phyloP scores from a whole-genome alignment of 2,113 vertebrate genomes.

The Acanthisitta chloris region DNA sequence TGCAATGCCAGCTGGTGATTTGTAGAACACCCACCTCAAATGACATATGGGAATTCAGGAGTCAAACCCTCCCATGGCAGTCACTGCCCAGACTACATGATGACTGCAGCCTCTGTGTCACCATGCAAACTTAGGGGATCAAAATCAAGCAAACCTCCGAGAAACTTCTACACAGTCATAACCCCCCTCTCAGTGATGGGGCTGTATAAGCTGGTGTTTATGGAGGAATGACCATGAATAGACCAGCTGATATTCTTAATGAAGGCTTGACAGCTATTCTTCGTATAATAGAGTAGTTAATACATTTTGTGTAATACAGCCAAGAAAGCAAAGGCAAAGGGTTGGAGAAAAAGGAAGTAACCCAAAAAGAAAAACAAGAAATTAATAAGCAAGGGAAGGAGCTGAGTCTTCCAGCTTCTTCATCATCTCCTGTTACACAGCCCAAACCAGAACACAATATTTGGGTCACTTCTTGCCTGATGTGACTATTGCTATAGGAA shows the following conservation, averaged over 20 bases:
- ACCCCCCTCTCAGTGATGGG: not conserved
- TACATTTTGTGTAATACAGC: not conserved
- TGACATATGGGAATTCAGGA: not conserved
- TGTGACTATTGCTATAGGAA: not conserved
- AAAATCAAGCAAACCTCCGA: not conserved
- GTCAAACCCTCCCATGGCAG: not conserved
- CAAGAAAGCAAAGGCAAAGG: not conserved
- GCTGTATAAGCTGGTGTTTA: not conserved
- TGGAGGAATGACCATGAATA: not conserved
- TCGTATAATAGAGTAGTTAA: not conserved
- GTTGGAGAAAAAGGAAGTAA: not conserved
- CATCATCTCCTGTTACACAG: not conserved
- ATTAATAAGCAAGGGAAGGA: not conserved
- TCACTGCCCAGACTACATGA: not conserved
- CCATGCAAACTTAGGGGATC: not conserved
- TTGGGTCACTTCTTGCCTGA: not conserved
- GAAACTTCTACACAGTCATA: not conserved
- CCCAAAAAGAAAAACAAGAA: not conserved
- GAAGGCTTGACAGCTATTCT: not conserved
- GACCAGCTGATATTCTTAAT: not conserved
- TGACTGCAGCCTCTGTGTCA: not conserved
- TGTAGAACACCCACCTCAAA: not conserved
- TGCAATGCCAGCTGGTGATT: not conserved
- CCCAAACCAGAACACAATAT: not conserved
- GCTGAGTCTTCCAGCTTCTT: not conserved